Evolutionary conservation across 2,797 vertebrate genomes (phyloP), one percentile per base, ranked within the genome.

Genomic region (Fistularia commersonii): DNA sequence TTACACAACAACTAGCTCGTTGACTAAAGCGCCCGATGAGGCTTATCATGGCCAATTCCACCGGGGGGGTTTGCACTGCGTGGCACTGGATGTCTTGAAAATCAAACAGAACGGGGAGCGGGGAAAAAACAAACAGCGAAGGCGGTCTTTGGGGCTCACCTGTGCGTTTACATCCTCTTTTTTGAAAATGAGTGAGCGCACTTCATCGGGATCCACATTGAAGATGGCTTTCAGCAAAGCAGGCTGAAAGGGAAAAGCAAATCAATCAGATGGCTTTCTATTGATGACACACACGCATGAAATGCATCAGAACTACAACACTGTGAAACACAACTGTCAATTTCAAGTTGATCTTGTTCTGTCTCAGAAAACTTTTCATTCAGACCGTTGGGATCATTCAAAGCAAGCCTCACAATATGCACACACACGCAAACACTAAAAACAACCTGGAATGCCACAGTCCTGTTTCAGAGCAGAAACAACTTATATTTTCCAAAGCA

Each of bases 91-190:
- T 23, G 23, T 23, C 23, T 23, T 23, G 23, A 4, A 69, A 10
- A 36, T 10, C 35, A 36, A 36, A 55, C 57, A 50, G 37, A 48
- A 76, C 59, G 69, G 23, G 2, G 23, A 23, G 23, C 23, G 23
- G 23, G 23, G 23, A 23, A 23, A 23, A 23, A 76, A 80, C 68
- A 45, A 45, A 41, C 71, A 61, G 63, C 32, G 43, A 59, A 44
- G n/a, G 41, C 11, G 48, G 14, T 14, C n/a, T 43, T 53, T 11
- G 41, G 51, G 37, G 45, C 60, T 83, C 93, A 99, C 97, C 96
- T 98, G 96, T 76, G 93, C 94, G 79, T 99, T 99, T 81, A 99
- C 96, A 85, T 99, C 97, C 92, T 99, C 97, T 76, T 99, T 98
- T 88, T 98, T 98, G 91, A 97, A 98, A 87, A 99, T 96, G 75